phyloP scores from a whole-genome alignment of 2,113 vertebrate species.

The Syngnathus typhle region DNA sequence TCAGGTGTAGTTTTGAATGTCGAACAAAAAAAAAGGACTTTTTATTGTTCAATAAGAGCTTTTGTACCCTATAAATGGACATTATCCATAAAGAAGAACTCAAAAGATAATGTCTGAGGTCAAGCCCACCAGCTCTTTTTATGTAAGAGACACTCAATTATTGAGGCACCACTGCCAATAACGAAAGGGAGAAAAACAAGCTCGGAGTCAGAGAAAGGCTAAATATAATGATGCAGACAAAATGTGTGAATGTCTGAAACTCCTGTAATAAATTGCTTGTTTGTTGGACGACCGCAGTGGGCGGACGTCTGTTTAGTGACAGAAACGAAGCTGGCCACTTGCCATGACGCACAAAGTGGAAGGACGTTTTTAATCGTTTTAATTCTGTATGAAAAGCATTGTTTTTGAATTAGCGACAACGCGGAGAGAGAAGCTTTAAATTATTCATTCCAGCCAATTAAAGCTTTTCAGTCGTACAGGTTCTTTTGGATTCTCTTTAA shows the following conservation, averaged over 20 bases:
- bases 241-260: neutral
- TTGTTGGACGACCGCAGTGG: neutral
- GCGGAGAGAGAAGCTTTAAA: no score
- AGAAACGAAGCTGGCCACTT: neutral
- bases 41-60: neutral
- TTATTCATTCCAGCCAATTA: no score
- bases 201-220: neutral
- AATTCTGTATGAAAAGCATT: neutral
- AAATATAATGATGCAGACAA: neutral
- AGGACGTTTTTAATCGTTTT: neutral
- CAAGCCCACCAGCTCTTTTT: neutral
- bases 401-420: neutral
- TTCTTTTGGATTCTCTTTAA: no score
- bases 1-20: no score
- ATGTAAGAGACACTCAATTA: neutral
- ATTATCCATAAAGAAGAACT: neutral
- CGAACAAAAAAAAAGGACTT: neutral
- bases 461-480: no score
- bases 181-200: neutral
- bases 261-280: neutral
- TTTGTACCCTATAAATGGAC: neutral
- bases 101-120: neutral
- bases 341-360: neutral
- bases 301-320: neutral
- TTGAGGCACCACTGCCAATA: neutral